Evolutionary conservation across 37 sponge, comb jelly and placozoan species (phyloP), one percentile per base, ranked within the genome.

Genomic region (Haliclona indistincta): DNA sequence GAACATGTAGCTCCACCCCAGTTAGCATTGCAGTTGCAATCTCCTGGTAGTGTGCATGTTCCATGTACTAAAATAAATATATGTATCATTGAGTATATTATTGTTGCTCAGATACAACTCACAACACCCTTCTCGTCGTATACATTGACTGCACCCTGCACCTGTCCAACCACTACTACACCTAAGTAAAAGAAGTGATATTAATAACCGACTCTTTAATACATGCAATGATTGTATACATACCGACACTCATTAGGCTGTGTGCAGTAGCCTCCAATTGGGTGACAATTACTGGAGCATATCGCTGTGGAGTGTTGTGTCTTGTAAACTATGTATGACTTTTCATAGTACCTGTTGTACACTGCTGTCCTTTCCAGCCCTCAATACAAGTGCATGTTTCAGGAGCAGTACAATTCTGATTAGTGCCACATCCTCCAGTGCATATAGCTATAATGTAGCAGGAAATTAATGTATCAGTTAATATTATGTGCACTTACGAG

Each of bases 141-240:
- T 58, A 20, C 60, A 58, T 8, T 58, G 13, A n/a, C 6, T n/a
- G 28, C 60, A 58, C 11, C n/a, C 60, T 25, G 6, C 25, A 6
- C 60, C 60, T n/a, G 6, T n/a, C 60, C 60, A 58, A 7, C 60
- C 60, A 58, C 26, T 8, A 26, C 7, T 58, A n/a, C 60, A 58
- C 7, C 60, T 58, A 26, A 17, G 51, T 47, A 47, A 47, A 15
- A 47, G 51, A 47, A 17, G n/a, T n/a, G n/a, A n/a, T n/a, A n/a
- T n/a, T n/a, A n/a, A n/a, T n/a, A n/a, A n/a, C n/a, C n/a, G n/a
- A n/a, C n/a, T 6, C n/a, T 58, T 58, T 25, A 25, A 11, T 58
- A 58, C 7, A n/a, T n/a, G n/a, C n/a, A 11, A 58, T 58, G 28
- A 6, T 58, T 58, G 11, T 58, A 25, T 58, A 58, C 60, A 25